Percentiles rank a stretch among this genome's conserved stretches.
Conservation (phyloP, 2,888 invertebrate genomes). For the Lacanobia oleracea region DNA sequence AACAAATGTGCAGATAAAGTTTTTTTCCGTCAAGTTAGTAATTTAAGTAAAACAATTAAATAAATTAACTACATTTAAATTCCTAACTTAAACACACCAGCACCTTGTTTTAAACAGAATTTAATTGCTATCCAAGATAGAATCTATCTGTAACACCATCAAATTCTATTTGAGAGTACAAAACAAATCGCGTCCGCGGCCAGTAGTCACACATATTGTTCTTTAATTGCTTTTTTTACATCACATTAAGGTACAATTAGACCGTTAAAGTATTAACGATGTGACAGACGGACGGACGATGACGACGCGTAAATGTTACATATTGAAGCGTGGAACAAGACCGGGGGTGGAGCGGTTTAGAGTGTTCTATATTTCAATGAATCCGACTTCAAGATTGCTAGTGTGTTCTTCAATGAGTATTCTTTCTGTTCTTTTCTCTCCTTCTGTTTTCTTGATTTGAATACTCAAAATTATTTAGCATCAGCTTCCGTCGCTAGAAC, state of each 20-base stretch:
- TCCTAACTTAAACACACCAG: constrained; percentile 26
- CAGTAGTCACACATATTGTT: constrained; percentile 76
- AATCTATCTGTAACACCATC: constrained; percentile 37
- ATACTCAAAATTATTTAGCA: not conserved
- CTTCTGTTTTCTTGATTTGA: not conserved
- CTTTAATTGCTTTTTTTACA: constrained; percentile 73
- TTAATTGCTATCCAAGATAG: constrained; percentile 28
- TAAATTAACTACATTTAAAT: not conserved
- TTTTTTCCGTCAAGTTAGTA: too few species aligned
- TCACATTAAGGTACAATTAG: constrained; percentile 70
- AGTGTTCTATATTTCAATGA: not conserved
- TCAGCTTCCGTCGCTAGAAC: too few species aligned
- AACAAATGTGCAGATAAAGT: too few species aligned
- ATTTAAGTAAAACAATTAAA: not conserved
- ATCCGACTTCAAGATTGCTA: not conserved
- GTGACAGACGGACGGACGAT: constrained; percentile 72
- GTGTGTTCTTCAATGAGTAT: not conserved
- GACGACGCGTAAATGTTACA: constrained; percentile 70
- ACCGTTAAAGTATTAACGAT: constrained; percentile 77
- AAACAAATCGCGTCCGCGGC: constrained; percentile 49
- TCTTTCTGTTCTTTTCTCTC: not conserved
- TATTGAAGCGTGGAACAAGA: constrained; percentile 52
- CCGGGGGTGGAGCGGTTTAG: constrained; percentile 54
- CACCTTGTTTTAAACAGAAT: constrained; percentile 22
- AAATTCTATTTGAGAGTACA: constrained; percentile 50